phyloP scores from a whole-genome alignment of 2,797 vertebrate genomes.

The Meda fulgida region DNA sequence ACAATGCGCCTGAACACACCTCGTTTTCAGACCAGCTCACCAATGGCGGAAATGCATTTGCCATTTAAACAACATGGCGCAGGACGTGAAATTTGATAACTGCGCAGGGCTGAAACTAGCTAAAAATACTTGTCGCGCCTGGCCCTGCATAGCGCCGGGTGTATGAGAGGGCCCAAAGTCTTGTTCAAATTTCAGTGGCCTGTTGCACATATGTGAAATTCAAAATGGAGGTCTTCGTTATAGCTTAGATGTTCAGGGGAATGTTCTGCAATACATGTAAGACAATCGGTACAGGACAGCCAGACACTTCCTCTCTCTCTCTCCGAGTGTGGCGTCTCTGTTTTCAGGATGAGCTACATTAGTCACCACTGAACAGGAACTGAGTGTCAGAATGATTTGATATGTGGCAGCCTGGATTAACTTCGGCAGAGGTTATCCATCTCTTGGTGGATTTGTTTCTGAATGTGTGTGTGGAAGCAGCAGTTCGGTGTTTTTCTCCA shows the following conservation, averaged over 20 bases:
- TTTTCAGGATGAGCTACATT: constrained; percentile 46
- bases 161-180: too few species aligned
- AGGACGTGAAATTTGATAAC: too few species aligned
- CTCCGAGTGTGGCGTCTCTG: constrained; percentile 31
- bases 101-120: too few species aligned
- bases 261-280: constrained; percentile 25
- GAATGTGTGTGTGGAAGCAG: neutral
- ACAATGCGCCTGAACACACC: too few species aligned
- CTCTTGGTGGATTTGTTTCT: constrained; percentile 23
- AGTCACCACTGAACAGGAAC: constrained; percentile 42
- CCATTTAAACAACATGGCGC: too few species aligned
- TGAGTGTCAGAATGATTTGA: constrained; percentile 37
- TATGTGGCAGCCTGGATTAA: constrained; percentile 28
- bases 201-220: neutral
- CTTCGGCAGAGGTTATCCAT: constrained; percentile 27
- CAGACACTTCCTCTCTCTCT: constrained; percentile 27
- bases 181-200: neutral
- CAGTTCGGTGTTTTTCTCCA: neutral
- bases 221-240: neutral
- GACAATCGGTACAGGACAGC: constrained; percentile 38
- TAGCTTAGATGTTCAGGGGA: constrained; percentile 4
- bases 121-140: too few species aligned
- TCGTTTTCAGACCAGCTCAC: too few species aligned
- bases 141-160: too few species aligned
- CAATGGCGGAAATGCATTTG: too few species aligned